Base-by-base conservation (phyloP, 1,140 invertebrate species). In the Solenopsis invicta region DNA sequence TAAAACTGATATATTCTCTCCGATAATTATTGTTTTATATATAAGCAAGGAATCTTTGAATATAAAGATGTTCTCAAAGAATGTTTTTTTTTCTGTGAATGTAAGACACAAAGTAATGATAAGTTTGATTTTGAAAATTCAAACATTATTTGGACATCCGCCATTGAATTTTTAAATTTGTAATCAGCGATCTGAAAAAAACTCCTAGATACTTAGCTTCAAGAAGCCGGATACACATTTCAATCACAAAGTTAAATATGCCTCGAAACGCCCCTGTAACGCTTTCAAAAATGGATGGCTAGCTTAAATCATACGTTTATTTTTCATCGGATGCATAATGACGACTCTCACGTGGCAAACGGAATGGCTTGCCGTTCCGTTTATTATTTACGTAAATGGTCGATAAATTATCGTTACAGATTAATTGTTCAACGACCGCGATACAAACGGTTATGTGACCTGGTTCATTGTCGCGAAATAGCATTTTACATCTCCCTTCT, bases 381-480 rank as follows among this genome's bases (percentile, higher is more conserved):
- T 45, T 34, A 13, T 50, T 29, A 24, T 24, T 54, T 56, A 41
- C 34, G 62, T 2, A 12, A 41, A 24, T 12, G 16, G n/a, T 16
- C 5, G 13, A 29, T 56, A 21, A 54, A 10, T 59, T 45, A 56
- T 29, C 41, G 12, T 4, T 12, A 10, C 24, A 18, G 29, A 84
- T 84, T 64, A 84, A 48, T 61, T 13, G 12, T 48, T 71, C 16
- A 54, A 37, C 8, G 45, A 61, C 59, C 24, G 56, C 74, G 69
- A 84, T n/a, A 41, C 69, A 37, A 82, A 62, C 54, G 24, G 16
- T 61, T 62, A 37, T 74, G 50, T 62, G 54, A 75, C 41, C 71
- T 48, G 69, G 54, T 59, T 74, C 45, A 41, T 84, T 45, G 54
- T 82, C 69, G 54, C 80, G 13, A 5, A 37, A 62, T 34, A 61